Conservation (phyloP, 1,140 invertebrate genomes). For the Eupristina koningsbergeri region DNA sequence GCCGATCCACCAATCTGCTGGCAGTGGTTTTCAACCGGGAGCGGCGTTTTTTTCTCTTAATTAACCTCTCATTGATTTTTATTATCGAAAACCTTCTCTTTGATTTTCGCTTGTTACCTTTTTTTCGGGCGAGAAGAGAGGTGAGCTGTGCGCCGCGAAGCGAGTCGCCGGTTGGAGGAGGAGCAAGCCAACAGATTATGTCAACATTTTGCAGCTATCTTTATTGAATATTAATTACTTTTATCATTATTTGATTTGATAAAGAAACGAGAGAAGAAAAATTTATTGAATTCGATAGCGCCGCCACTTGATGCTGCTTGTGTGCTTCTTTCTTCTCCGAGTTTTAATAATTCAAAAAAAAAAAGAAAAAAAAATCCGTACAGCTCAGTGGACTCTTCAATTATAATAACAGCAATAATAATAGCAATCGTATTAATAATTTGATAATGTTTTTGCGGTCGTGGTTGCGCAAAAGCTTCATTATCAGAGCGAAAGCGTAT, state of each 20-base stretch:
- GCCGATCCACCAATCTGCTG: conserved; percentile 12
- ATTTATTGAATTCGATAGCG: conserved; percentile 29
- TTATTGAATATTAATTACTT: conserved; percentile 42
- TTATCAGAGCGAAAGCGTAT: background rate
- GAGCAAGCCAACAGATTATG: conserved; percentile 21
- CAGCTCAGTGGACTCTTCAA: too few species aligned
- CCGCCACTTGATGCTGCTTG: too few species aligned
- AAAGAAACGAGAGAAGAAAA: conserved; percentile 4
- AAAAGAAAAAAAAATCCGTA: too few species aligned
- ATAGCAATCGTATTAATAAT: too few species aligned
- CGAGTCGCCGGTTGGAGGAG: background rate
- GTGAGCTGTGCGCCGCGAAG: background rate
- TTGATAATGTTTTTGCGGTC: background rate
- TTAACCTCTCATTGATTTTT: conserved; percentile 30
- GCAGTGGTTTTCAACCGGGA: conserved; percentile 37
- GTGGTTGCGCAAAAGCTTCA: background rate
- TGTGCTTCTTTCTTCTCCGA: background rate
- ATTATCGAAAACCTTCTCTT: conserved; percentile 1
- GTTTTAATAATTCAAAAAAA: background rate
- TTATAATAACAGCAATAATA: too few species aligned
- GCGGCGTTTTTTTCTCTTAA: conserved; percentile 44
- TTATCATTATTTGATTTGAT: conserved; percentile 31
- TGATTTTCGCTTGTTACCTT: background rate
- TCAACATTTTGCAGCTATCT: conserved; percentile 40
- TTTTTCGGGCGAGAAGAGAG: background rate